These are phyloP conservation scores for Pogona vitticeps DNA, from an alignment of 2,113 vertebrate genomes.

Conservation along the genomic window DNA sequence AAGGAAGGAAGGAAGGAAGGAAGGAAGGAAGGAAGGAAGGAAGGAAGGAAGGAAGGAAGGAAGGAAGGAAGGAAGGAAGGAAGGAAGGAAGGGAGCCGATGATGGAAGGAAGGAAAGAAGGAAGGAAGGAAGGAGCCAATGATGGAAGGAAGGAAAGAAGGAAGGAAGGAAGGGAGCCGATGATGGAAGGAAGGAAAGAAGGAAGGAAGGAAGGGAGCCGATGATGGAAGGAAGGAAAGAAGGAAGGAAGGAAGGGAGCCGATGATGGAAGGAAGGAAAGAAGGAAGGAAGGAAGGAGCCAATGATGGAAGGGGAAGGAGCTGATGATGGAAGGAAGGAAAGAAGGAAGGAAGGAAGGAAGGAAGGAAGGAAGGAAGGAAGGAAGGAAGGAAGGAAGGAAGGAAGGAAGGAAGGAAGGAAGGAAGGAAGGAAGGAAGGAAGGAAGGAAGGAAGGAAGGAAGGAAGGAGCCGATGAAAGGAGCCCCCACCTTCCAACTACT, in stretches of 20 bases:
- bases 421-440: not conserved
- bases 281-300: too few relatives aligned
- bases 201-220: not conserved
- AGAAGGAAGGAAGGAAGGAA: not conserved
- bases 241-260: not conserved
- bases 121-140: not conserved
- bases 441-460: not conserved
- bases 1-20: not conserved
- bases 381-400: not conserved
- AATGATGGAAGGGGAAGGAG: too few relatives aligned
- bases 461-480: not conserved
- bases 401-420: not conserved
- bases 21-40: too few relatives aligned
- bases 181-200: not conserved
- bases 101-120: not conserved
- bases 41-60: not conserved
- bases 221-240: not conserved
- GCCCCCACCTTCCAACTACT: too few relatives aligned
- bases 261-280: too few relatives aligned
- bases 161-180: accelerated
- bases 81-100: too few relatives aligned
- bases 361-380: not conserved
- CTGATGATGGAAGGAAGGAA: too few relatives aligned
- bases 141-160: accelerated
- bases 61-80: not conserved